A percentile compares a stretch with the other conserved stretches of the same genome.
Conservation (phyloP, 2,113 vertebrate species). For the Hylia prasina region DNA sequence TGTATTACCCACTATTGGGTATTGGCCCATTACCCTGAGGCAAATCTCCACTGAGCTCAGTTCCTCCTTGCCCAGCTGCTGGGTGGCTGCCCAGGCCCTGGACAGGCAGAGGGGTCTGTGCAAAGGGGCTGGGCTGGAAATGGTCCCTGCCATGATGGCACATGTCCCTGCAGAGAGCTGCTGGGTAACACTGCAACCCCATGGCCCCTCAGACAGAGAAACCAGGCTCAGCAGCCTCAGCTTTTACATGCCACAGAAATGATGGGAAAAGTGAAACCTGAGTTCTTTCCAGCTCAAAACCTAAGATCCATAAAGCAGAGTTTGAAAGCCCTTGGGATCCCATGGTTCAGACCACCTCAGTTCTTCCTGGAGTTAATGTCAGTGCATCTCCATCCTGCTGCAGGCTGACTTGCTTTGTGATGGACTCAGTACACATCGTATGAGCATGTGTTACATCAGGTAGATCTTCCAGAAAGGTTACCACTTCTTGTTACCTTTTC, state of each 20-base stretch:
- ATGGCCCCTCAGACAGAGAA: background rate
- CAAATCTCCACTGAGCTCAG: background rate
- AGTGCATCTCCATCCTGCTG: background rate
- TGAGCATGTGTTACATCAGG: background rate
- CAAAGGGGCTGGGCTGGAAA: background rate
- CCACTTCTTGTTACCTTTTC: background rate
- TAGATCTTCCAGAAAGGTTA: background rate
- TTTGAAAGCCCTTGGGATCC: background rate
- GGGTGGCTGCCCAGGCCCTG: background rate
- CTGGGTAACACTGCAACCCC: fast-evolving
- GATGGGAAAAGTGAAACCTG: background rate
- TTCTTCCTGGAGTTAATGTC: background rate
- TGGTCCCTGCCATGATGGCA: background rate
- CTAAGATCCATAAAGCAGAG: background rate
- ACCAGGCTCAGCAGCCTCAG: background rate
- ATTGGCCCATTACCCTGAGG: background rate
- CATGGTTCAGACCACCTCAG: background rate
- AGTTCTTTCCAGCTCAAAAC: background rate
- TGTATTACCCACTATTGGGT: fast-evolving
- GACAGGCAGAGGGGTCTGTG: background rate
- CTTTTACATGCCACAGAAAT: background rate
- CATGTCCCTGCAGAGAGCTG: background rate
- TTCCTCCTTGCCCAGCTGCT: background rate
- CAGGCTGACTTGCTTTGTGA: background rate
- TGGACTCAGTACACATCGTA: background rate